Conservation (phyloP, 2,888 invertebrate genomes). For the Cordilura impudica region DNA sequence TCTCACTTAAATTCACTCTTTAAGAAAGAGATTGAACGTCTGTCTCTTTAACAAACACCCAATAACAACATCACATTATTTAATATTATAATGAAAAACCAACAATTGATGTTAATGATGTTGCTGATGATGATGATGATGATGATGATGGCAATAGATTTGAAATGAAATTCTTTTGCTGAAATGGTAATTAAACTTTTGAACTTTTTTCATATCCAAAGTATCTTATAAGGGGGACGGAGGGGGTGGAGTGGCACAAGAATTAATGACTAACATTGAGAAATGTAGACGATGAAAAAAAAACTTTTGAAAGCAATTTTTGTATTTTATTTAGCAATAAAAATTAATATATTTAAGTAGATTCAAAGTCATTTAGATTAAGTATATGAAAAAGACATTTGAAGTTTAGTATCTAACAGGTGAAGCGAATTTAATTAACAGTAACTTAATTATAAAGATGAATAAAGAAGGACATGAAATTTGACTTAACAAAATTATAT, state of each 20-base stretch:
- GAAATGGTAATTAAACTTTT: constrained; percentile 75
- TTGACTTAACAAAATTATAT: too few species aligned
- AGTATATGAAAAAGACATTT: neutral
- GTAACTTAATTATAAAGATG: neutral
- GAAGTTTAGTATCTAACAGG: constrained; percentile 15
- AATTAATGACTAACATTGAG: neutral
- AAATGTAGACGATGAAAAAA: neutral
- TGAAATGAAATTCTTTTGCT: constrained; percentile 62
- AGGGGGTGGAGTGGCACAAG: constrained; percentile 29
- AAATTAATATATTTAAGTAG: constrained; percentile 22
- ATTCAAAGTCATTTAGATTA: constrained; percentile 16
- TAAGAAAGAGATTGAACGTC: neutral
- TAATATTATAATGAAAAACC: neutral
- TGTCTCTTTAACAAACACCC: too few species aligned
- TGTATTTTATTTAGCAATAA: constrained; percentile 36
- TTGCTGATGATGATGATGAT: constrained; percentile 10
- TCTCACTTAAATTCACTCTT: neutral
- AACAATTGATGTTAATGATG: neutral
- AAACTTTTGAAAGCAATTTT: constrained; percentile 14
- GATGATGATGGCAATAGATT: constrained; percentile 42
- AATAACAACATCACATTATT: neutral
- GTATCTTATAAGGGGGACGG: constrained; percentile 14
- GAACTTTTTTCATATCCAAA: constrained; percentile 67
- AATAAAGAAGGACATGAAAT: neutral
- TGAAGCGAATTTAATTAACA: neutral